These are phyloP conservation scores for Drosophila prosaltans DNA, from an alignment of 1,140 invertebrate genomes.

Conservation along the genomic window DNA sequence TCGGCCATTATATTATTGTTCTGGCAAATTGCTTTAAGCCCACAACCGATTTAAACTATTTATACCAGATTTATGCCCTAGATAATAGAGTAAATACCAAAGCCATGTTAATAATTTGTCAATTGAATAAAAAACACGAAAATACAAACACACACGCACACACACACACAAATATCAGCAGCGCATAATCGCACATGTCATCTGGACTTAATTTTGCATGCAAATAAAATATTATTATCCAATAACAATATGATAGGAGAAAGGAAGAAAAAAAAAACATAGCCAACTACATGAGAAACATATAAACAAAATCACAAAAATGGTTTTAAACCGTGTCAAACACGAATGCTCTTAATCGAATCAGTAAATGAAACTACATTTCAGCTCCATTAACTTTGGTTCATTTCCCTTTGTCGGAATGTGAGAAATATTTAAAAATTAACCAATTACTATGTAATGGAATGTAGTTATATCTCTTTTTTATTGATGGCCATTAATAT, in stretches of 20 bases:
- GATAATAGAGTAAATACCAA: slow-evolving; percentile 45
- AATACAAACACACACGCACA: slow-evolving; percentile 21
- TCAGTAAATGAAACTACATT: slow-evolving; percentile 1
- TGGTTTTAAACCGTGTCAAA: slow-evolving; percentile 38
- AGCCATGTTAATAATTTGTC: slow-evolving; percentile 44
- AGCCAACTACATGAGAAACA: slow-evolving; percentile 10
- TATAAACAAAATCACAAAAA: slow-evolving; percentile 26
- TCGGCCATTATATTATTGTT: slow-evolving; percentile 43
- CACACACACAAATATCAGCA: slow-evolving; percentile 12
- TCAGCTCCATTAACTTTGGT: slow-evolving; percentile 6
- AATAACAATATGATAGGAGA: slow-evolving; percentile 11
- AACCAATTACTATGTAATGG: neutral
- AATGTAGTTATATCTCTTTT: neutral
- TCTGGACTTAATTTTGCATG: slow-evolving; percentile 59
- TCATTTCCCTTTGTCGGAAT: neutral
- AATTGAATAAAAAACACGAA: slow-evolving; percentile 20
- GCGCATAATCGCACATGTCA: slow-evolving; percentile 72
- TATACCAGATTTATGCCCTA: neutral
- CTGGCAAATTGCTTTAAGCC: slow-evolving; percentile 72
- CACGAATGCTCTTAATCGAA: slow-evolving; percentile 19
- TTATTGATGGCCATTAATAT: neutral
- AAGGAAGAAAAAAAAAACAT: slow-evolving; percentile 19
- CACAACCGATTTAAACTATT: slow-evolving; percentile 48
- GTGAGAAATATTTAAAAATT: neutral
- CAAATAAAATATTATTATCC: slow-evolving; percentile 70